These are phyloP conservation scores for Eciton burchellii DNA, from an alignment of 1,140 invertebrate genomes.

Conservation along the genomic window DNA sequence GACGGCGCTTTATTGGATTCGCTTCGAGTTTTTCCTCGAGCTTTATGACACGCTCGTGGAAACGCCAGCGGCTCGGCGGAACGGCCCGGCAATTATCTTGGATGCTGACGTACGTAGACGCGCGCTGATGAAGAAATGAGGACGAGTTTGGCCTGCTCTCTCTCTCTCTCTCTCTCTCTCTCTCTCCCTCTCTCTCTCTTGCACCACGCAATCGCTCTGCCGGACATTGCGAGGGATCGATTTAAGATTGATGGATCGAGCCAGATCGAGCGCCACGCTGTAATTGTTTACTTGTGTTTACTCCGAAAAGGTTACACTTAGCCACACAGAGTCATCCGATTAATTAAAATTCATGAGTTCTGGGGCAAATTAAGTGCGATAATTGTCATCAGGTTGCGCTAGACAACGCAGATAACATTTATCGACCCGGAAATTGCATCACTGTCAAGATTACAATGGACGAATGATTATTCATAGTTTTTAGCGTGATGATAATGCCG, in stretches of 20 bases:
- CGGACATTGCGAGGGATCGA: constrained; percentile 6
- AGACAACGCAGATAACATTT: constrained; percentile 14
- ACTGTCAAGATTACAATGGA: constrained; percentile 10
- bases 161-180: too few species aligned
- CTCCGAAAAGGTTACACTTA: background rate
- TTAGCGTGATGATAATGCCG: background rate
- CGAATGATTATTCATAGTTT: background rate
- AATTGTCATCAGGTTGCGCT: background rate
- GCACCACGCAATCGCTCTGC: background rate
- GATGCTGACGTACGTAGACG: constrained; percentile 6
- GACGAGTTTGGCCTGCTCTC: background rate
- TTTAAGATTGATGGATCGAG: background rate
- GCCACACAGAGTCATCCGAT: background rate
- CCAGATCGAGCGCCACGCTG: too few species aligned
- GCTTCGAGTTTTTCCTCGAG: constrained; percentile 16
- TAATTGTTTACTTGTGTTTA: background rate
- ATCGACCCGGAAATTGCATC: constrained; percentile 21
- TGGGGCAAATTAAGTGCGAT: background rate
- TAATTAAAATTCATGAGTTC: constrained; percentile 33
- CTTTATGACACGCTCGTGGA: constrained; percentile 30
- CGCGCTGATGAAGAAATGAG: constrained; percentile 17
- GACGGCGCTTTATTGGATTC: constrained; percentile 53
- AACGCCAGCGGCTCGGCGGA: background rate
- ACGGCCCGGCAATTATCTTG: constrained; percentile 36
- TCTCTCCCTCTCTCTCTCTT: too few species aligned